phyloP scores from a whole-genome alignment of 2,888 invertebrate species.

The Ptychoptera albimana region DNA sequence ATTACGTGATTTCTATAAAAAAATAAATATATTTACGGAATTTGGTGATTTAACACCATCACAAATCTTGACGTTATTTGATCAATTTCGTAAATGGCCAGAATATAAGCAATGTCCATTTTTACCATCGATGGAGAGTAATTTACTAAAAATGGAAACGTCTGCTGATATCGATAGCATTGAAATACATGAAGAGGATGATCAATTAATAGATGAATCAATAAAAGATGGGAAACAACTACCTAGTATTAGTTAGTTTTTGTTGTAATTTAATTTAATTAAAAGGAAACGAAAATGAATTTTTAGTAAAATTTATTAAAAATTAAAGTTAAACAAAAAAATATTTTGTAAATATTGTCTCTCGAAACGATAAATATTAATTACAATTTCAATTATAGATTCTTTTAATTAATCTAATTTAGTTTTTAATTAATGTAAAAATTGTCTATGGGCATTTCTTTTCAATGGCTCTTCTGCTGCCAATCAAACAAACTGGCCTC shows the following conservation, averaged over 20 bases:
- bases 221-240: neutral
- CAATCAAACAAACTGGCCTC: conserved; percentile 19
- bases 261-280: neutral
- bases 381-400: no score
- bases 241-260: neutral
- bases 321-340: no score
- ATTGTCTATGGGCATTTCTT: conserved; percentile 15
- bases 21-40: conserved; percentile 53
- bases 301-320: neutral
- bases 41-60: conserved; percentile 49
- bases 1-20: conserved; percentile 26
- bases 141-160: conserved; percentile 34
- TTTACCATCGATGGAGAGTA: conserved; percentile 44
- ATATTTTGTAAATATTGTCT: neutral
- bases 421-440: neutral
- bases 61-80: conserved; percentile 48
- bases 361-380: neutral
- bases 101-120: conserved; percentile 49
- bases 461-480: conserved; percentile 17
- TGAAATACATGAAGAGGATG: conserved; percentile 22
- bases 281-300: neutral
- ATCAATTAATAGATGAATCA: conserved; percentile 8
- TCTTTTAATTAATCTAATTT: no score
- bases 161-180: conserved; percentile 20
- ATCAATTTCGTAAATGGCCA: conserved; percentile 40